phyloP scores from a whole-genome alignment of 2,888 invertebrate species.

The Cephus rjabovi region DNA sequence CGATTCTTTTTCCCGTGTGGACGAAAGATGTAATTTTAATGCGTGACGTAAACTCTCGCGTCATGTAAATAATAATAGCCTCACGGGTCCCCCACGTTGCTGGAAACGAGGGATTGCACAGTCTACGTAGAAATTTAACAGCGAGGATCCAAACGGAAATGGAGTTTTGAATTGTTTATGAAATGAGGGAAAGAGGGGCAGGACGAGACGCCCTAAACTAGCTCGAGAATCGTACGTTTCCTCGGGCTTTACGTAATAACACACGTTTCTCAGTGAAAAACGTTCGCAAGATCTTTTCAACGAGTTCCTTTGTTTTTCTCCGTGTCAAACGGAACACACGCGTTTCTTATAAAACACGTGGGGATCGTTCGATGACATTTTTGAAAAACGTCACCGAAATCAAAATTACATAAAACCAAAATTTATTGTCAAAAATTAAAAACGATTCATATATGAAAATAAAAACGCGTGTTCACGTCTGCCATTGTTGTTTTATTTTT shows the following conservation, averaged over 20 bases:
- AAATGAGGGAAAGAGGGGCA: not conserved
- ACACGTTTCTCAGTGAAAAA: not conserved
- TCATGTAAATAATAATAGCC: not conserved
- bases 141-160: not conserved
- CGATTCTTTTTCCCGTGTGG: not conserved
- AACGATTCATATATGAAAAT: rapidly evolving
- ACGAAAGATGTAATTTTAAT: not conserved
- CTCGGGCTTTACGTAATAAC: not conserved
- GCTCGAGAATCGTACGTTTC: not conserved
- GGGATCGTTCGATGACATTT: too few species aligned
- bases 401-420: too few species aligned
- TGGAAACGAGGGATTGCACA: not conserved
- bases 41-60: not conserved
- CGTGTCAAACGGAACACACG: not conserved
- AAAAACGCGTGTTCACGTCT: too few species aligned
- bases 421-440: too few species aligned
- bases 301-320: not conserved
- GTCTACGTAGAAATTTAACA: not conserved
- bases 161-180: slow-evolving; percentile 4
- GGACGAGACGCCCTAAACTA: not conserved
- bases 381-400: too few species aligned
- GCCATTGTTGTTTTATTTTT: too few species aligned
- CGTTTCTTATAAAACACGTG: not conserved
- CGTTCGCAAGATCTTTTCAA: not conserved
- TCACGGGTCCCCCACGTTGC: too few species aligned